A percentile compares a stretch with the other conserved stretches of the same genome.
Conservation (phyloP, 2,888 invertebrate species). For the Pammene fasciana region DNA sequence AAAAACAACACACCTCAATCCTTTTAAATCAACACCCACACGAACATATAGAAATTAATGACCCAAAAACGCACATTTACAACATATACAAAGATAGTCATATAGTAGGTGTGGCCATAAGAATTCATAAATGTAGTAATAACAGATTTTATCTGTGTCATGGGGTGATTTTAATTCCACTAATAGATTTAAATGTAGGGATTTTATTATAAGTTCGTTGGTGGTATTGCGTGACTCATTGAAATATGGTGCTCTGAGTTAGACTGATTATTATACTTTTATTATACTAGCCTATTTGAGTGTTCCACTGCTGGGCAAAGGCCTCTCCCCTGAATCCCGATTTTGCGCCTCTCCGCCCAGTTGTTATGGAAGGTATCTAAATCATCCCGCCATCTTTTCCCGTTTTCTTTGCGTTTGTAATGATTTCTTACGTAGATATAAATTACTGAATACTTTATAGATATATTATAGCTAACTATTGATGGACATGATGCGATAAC, state of each 20-base stretch:
- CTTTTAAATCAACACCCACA: slow-evolving; percentile 44
- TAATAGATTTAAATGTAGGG: slow-evolving; percentile 70
- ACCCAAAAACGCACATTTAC: slow-evolving; percentile 44
- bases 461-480: no score
- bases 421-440: no score
- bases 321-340: no score
- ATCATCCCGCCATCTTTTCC: no score
- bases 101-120: slow-evolving; percentile 45
- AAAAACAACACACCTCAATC: slow-evolving; percentile 47
- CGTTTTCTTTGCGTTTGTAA: no score
- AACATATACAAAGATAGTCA: neutral
- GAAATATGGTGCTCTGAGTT: neutral
- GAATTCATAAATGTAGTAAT: slow-evolving; percentile 52
- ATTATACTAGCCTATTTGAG: no score
- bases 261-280: no score
- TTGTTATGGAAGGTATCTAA: no score
- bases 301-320: no score
- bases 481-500: no score
- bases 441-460: no score
- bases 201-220: slow-evolving; percentile 40
- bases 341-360: no score
- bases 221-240: slow-evolving; percentile 27
- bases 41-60: slow-evolving; percentile 55
- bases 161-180: slow-evolving; percentile 62
- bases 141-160: slow-evolving; percentile 60